These are phyloP conservation scores for Pipistrellus nathusii DNA, from an alignment of 2,797 vertebrate species.

Conservation along the genomic window DNA sequence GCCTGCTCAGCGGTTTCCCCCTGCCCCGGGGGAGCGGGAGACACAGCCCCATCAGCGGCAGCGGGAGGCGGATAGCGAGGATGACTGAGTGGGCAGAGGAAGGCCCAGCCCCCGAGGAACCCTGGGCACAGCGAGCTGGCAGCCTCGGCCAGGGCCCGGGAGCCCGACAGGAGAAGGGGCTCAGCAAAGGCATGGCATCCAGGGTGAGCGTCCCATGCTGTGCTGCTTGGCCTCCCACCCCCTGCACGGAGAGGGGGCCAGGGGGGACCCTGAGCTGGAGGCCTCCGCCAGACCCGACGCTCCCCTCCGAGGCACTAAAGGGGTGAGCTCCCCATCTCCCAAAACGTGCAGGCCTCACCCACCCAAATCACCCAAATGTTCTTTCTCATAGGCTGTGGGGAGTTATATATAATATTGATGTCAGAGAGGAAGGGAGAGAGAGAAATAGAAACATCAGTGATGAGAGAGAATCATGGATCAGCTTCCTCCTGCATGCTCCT, in stretches of 20 bases:
- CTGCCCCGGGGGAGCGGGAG: background rate
- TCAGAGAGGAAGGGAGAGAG: too few species aligned
- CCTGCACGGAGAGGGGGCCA: background rate
- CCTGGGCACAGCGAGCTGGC: background rate
- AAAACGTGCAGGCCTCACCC: background rate
- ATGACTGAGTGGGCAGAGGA: background rate
- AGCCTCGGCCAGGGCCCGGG: too few species aligned
- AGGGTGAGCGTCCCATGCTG: background rate
- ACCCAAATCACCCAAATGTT: background rate
- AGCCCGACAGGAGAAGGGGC: fast-evolving
- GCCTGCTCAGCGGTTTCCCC: background rate
- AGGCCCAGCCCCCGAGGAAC: background rate
- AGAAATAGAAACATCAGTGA: too few species aligned
- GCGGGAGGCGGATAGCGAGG: background rate
- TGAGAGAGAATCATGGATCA: too few species aligned
- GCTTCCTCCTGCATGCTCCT: too few species aligned
- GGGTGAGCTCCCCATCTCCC: background rate
- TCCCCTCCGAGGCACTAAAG: background rate
- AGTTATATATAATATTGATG: too few species aligned
- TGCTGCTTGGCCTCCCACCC: background rate
- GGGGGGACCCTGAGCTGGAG: background rate
- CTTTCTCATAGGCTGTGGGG: too few species aligned
- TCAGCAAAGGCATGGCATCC: background rate
- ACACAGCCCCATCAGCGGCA: background rate
- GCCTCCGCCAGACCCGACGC: background rate